Percentiles rank a stretch among this genome's conserved stretches.
These are phyloP conservation scores for Irena cyanogastra DNA, from an alignment of 2,113 vertebrate species.

Conservation along the genomic window DNA sequence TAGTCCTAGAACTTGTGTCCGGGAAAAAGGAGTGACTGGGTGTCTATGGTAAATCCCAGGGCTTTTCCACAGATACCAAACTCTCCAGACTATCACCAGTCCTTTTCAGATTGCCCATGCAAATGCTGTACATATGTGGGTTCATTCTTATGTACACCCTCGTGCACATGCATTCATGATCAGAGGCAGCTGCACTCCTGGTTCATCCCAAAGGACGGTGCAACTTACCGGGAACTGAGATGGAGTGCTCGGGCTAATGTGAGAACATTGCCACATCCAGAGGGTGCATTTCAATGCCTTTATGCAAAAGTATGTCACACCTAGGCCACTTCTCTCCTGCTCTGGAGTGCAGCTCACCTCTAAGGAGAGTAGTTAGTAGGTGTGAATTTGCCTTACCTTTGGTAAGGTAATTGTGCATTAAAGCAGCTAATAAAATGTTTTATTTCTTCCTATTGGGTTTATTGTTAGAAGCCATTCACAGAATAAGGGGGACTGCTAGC, in stretches of 20 bases:
- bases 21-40: background rate
- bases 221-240: accelerated
- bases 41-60: background rate
- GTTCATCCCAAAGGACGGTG: background rate
- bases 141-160: background rate
- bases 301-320: constrained; percentile 1
- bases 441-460: background rate
- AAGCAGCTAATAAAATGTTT: background rate
- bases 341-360: background rate
- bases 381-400: background rate
- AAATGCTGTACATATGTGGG: accelerated
- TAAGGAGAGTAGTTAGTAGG: background rate
- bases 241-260: background rate
- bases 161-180: background rate
- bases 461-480: background rate
- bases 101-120: background rate
- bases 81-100: background rate
- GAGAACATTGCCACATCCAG: background rate
- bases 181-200: background rate
- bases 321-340: background rate
- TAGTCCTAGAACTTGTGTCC: background rate
- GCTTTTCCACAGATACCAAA: background rate
- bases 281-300: background rate
- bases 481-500: background rate
- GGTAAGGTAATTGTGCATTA: background rate